Percentiles rank a stretch among this genome's conserved stretches.
Conservation (phyloP, 2,888 invertebrate species). For the Caprella mutica region DNA sequence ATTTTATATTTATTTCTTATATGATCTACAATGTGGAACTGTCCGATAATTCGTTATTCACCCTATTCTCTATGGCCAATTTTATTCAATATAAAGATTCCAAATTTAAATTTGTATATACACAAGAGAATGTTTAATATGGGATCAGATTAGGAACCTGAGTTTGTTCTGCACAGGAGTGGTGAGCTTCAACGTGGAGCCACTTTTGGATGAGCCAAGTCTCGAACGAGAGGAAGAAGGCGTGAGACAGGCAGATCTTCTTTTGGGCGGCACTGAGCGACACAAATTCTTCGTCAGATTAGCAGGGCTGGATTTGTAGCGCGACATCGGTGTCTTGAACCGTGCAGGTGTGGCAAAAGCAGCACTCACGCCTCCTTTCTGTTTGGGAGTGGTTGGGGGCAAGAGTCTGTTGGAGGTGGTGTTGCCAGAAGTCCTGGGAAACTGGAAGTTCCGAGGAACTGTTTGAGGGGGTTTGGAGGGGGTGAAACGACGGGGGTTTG, state of each 20-base stretch:
- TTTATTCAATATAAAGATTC: no score
- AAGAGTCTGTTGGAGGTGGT: background rate
- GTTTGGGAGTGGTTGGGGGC: background rate
- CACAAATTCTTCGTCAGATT: no score
- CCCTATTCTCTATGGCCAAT: no score
- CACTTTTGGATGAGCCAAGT: background rate
- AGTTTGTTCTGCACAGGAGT: constrained; percentile 6
- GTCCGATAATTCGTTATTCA: no score
- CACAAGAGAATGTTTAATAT: no score
- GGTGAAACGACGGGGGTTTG: background rate
- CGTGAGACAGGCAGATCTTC: background rate
- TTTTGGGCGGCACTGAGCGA: background rate
- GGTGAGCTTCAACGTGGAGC: constrained; percentile 5
- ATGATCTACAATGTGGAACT: no score
- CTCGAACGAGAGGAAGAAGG: background rate
- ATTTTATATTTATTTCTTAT: no score
- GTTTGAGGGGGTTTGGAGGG: background rate
- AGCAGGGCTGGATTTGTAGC: no score
- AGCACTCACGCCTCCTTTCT: no score
- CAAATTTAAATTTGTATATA: no score
- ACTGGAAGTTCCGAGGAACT: background rate
- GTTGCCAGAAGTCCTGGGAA: constrained; percentile 3
- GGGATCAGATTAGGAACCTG: constrained; percentile 3
- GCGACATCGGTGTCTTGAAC: no score
- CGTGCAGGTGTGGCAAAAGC: no score